phyloP scores from a whole-genome alignment of 1,140 invertebrate species.

The Conopomorpha cramerella region DNA sequence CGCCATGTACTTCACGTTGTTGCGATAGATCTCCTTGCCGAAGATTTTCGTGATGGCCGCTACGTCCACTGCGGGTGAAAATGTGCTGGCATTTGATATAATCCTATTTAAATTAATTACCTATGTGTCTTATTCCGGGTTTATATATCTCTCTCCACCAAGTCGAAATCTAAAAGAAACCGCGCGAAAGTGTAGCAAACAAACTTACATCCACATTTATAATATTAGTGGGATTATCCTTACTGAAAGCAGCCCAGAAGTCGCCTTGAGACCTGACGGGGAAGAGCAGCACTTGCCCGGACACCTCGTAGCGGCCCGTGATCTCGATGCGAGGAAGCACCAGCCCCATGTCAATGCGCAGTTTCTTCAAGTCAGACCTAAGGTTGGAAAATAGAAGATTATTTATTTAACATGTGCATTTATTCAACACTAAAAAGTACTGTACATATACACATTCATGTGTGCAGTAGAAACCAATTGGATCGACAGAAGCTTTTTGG shows the following conservation, averaged over 20 bases:
- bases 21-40: constrained; percentile 65
- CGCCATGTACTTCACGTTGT: constrained; percentile 68
- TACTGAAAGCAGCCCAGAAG: constrained; percentile 78
- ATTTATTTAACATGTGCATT: constrained; percentile 1
- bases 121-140: too few relatives aligned
- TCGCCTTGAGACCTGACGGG: constrained; percentile 76
- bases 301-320: constrained; percentile 73
- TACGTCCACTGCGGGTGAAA: constrained; percentile 66
- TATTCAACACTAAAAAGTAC: too few relatives aligned
- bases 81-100: too few relatives aligned
- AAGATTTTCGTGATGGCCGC: constrained; percentile 71
- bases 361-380: constrained; percentile 67
- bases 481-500: too few relatives aligned
- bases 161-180: too few relatives aligned
- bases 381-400: constrained; percentile 27
- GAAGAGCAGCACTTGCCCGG: constrained; percentile 74
- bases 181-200: too few relatives aligned
- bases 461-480: too few relatives aligned
- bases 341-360: constrained; percentile 71
- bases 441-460: too few relatives aligned
- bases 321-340: constrained; percentile 72
- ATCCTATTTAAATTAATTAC: constrained; percentile 4
- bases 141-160: too few relatives aligned
- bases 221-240: too few relatives aligned
- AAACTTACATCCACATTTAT: too few relatives aligned